phyloP scores from a whole-genome alignment of 2,113 vertebrate species.

The Lepus europaeus region DNA sequence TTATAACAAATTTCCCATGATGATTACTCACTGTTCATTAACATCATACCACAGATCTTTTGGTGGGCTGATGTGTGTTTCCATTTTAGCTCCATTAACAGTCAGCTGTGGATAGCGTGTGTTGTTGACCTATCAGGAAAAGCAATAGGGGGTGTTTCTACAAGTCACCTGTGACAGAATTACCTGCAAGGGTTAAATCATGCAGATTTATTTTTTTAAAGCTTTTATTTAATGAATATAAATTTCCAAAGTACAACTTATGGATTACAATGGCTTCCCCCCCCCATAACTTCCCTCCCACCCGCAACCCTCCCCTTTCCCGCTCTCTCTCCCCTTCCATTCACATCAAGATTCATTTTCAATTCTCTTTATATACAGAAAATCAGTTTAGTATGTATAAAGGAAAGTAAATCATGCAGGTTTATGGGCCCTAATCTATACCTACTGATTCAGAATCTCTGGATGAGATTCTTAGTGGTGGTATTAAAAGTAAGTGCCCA shows the following conservation, averaged over 20 bases:
- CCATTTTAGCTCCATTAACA: slow-evolving; percentile 33
- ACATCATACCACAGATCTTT: neutral
- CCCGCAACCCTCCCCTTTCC: too few species aligned
- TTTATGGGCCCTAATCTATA: neutral
- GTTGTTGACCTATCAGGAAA: neutral
- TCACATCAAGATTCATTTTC: too few species aligned
- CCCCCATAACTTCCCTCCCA: too few species aligned
- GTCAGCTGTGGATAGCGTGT: neutral
- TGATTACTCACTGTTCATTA: slow-evolving; percentile 42
- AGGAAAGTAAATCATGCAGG: neutral
- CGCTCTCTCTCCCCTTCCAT: too few species aligned
- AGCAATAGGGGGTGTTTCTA: neutral
- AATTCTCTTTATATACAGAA: too few species aligned
- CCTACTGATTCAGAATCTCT: neutral
- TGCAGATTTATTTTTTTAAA: neutral
- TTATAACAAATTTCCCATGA: neutral
- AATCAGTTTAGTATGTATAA: too few species aligned
- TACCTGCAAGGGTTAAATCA: neutral
- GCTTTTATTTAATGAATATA: too few species aligned
- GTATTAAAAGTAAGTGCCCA: neutral
- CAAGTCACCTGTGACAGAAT: neutral
- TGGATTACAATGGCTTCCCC: too few species aligned
- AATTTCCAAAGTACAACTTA: too few species aligned
- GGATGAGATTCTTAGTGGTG: neutral
- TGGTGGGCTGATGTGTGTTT: slow-evolving; percentile 7